Base-by-base conservation (phyloP, 2,888 invertebrate species). In the Ypsolopha scabrella region DNA sequence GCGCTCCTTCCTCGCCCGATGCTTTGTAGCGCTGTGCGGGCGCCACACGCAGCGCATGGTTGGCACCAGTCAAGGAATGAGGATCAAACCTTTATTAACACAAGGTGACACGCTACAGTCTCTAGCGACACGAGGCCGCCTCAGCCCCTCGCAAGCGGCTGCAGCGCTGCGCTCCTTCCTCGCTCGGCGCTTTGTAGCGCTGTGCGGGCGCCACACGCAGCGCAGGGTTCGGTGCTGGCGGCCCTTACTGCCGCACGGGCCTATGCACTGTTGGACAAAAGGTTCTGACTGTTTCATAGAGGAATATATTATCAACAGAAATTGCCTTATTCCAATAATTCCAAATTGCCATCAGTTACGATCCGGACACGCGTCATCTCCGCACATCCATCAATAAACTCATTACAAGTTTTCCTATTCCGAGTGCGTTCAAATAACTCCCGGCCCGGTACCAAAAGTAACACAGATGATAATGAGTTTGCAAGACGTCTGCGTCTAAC, bases 41-140 rank as follows among this genome's bases (percentile, higher is more conserved):
- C 91, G 92, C 98, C 98, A 99, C 56, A 97, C 95, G 78, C 98
- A 98, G 64, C 94, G 94, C 52, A 98, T 85, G 60, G 94, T 92
- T 60, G n/a, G n/a, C n/a, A 24, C 4, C 4, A 24, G 24, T 4
- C 24, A 24, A 24, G 24, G 24, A 24, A 4, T 24, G 24, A 24
- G 4, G 24, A 2, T 24, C 24, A 24, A 24, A 43, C 53, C 49
- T 46, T 49, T 44, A 11, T 34, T 51, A 10, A 34, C 8, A 43
- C 95, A 96, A 6, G 90, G 86, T 51, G 88, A 83, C 55, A 93
- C 92, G 63, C 88, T 89, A 76, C 97, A 97, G 36, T 90, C 83
- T 70, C 94, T 92, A 80, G 91, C 90, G 39, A 95, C 94, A 6
- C 90, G 82, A 0, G 97, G 97, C 51, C 95, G 87, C 0, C 90